Evolutionary conservation across 1,140 invertebrate genomes (phyloP).

Genomic region (Drosophila baimaii): DNA sequence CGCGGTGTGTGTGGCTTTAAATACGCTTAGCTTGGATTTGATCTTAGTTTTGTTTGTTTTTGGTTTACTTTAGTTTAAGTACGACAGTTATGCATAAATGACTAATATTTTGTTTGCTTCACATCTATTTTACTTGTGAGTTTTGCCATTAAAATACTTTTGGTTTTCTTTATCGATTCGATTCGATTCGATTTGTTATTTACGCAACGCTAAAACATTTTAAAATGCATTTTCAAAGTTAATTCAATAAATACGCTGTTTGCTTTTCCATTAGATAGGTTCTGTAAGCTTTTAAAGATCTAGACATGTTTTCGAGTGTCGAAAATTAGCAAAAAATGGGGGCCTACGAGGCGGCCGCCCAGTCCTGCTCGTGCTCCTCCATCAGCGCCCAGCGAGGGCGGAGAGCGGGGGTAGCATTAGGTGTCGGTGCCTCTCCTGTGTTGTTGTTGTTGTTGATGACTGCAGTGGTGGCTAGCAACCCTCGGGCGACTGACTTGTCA

Average conservation of each 20-base stretch:
- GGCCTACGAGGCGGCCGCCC: constrained; percentile 25
- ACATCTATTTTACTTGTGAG: constrained; percentile 52
- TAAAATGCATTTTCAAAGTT: constrained; percentile 82
- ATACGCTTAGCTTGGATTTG: constrained; percentile 41
- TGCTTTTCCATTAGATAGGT: constrained; percentile 52
- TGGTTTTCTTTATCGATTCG: constrained; percentile 46
- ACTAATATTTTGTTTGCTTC: constrained; percentile 69
- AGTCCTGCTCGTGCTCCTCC: constrained; percentile 19
- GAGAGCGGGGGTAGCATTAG: constrained; percentile 26
- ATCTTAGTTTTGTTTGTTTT: constrained; percentile 36
- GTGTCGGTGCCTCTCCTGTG: constrained; percentile 10
- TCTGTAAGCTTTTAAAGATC: constrained; percentile 74
- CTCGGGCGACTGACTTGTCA: constrained; percentile 18
- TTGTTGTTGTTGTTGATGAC: constrained; percentile 32
- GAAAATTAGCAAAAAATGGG: constrained; percentile 70
- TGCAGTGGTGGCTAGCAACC: constrained; percentile 60
- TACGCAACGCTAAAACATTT: constrained; percentile 78
- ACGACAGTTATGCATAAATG: constrained; percentile 77
- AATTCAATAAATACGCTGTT: constrained; percentile 65
- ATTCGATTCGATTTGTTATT: constrained; percentile 47
- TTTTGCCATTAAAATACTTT: constrained; percentile 69
- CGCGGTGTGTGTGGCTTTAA: constrained; percentile 41
- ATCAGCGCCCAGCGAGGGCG: constrained; percentile 1
- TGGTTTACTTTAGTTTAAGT: constrained; percentile 68
- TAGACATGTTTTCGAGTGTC: constrained; percentile 71